These are phyloP conservation scores for Marmota monax DNA, from an alignment of 2,113 vertebrate genomes.

Conservation along the genomic window DNA sequence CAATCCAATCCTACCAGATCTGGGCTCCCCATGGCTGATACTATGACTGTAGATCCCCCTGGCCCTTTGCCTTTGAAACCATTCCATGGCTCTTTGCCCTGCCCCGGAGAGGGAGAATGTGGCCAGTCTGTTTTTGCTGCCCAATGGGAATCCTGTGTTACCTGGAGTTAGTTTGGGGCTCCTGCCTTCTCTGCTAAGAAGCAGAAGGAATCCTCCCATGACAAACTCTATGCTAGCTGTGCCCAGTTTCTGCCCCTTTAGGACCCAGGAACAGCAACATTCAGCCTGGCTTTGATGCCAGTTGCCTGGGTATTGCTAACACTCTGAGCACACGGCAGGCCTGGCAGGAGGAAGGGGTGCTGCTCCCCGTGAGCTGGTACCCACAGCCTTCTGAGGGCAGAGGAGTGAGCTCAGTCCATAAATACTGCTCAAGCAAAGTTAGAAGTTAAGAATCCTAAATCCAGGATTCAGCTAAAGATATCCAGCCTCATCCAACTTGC, in stretches of 20 bases:
- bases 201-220: background rate
- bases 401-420: background rate
- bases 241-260: background rate
- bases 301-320: too few relatives aligned
- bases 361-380: background rate
- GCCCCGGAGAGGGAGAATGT: background rate
- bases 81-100: background rate
- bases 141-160: too few relatives aligned
- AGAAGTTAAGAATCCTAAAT: background rate
- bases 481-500: background rate
- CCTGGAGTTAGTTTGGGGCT: background rate
- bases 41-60: background rate
- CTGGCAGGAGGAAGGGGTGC: background rate
- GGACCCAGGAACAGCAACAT: too few relatives aligned
- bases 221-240: fast-evolving
- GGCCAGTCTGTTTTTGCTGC: background rate
- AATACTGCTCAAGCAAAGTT: background rate
- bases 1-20: background rate
- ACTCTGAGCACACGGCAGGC: background rate
- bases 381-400: background rate
- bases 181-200: background rate
- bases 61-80: background rate
- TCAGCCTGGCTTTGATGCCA: background rate
- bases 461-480: background rate
- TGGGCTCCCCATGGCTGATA: background rate